phyloP scores from a whole-genome alignment of 2,888 invertebrate genomes.

The Melipona bicolor region DNA sequence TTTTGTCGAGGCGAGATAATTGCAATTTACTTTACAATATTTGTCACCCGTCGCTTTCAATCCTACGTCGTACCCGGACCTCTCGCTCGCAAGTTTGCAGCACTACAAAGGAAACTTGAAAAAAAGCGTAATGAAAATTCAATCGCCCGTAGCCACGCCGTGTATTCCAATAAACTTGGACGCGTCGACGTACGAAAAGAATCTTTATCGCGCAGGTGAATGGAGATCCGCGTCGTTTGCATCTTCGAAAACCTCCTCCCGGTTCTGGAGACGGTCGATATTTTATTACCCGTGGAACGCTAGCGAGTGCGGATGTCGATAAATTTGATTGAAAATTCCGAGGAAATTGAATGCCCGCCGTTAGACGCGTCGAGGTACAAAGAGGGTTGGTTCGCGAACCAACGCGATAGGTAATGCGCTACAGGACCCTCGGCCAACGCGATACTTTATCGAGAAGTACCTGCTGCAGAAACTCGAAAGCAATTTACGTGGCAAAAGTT shows the following conservation, averaged over 20 bases:
- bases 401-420: neutral
- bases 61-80: neutral
- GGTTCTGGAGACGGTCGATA: conserved; percentile 5
- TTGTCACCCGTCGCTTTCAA: neutral
- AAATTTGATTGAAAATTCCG: conserved; percentile 43
- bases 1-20: neutral
- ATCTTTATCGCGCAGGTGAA: conserved; percentile 18
- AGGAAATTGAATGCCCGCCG: conserved; percentile 31
- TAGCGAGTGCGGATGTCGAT: conserved; percentile 9
- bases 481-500: conserved; percentile 52
- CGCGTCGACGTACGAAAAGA: neutral
- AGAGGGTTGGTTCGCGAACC: neutral
- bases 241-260: neutral
- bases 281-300: conserved; percentile 20
- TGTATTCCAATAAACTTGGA: neutral
- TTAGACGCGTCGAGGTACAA: conserved; percentile 33
- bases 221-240: neutral
- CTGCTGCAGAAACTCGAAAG: conserved; percentile 26
- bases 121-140: neutral
- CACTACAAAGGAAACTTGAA: neutral
- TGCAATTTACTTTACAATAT: no score
- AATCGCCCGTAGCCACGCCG: neutral
- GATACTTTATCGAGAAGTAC: conserved; percentile 52
- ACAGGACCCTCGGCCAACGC: conserved; percentile 19
- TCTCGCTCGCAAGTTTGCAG: neutral